Conservation (phyloP, 2,888 invertebrate species). For the Pomacea canaliculata region DNA sequence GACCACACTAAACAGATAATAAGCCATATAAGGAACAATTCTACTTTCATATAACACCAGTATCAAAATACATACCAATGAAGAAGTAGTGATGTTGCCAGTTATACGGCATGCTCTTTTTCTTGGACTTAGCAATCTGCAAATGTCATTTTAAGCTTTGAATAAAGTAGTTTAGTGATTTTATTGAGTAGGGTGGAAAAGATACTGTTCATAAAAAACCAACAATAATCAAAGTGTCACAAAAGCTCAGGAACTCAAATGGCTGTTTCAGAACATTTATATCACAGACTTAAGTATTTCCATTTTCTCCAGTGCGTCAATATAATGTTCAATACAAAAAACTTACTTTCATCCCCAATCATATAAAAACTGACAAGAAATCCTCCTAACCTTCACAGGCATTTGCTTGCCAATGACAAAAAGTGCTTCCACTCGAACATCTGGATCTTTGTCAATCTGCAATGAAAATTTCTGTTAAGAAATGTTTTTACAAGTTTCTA, state of each 20-base stretch:
- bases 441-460: constrained; percentile 69
- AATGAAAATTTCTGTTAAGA: constrained; percentile 16
- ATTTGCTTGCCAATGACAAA: constrained; percentile 67
- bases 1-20: no score
- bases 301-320: no score
- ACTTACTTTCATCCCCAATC: no score
- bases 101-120: constrained; percentile 63
- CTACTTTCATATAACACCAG: no score
- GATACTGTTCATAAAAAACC: no score
- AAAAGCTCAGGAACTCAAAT: no score
- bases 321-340: no score
- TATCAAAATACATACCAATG: constrained; percentile 50
- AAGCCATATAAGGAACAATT: no score
- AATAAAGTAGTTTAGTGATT: constrained; percentile 1
- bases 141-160: constrained; percentile 9
- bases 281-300: no score
- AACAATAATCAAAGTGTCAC: no score
- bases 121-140: constrained; percentile 58
- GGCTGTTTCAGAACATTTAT: no score
- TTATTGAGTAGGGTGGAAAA: not conserved
- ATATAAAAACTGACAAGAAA: no score
- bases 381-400: constrained; percentile 56
- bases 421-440: constrained; percentile 64
- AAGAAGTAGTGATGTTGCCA: constrained; percentile 67
- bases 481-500: not conserved